These are phyloP conservation scores for Smutsia gigantea DNA, from an alignment of 2,797 vertebrate species.

Conservation along the genomic window DNA sequence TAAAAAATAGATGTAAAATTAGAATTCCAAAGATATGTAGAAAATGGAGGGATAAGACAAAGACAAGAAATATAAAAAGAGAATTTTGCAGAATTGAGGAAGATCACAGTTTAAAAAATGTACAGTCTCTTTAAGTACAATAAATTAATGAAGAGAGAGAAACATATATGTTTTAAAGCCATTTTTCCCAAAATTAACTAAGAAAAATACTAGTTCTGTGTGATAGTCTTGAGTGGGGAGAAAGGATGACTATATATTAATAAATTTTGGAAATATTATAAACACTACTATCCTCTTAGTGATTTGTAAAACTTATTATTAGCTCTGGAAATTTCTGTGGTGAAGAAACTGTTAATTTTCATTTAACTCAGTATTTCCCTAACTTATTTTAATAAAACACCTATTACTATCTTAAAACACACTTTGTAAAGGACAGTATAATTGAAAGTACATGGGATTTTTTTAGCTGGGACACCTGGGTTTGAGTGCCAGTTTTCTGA, in stretches of 20 bases:
- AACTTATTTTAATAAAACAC: background rate
- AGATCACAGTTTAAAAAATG: background rate
- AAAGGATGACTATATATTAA: background rate
- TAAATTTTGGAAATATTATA: background rate
- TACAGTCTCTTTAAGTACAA: background rate
- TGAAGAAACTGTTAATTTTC: constrained; percentile 22
- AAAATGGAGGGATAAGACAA: background rate
- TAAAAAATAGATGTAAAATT: background rate
- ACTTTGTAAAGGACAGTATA: background rate
- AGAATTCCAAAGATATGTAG: background rate
- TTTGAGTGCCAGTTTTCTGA: background rate
- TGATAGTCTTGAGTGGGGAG: background rate
- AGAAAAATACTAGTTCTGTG: background rate
- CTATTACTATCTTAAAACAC: background rate
- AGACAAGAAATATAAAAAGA: background rate
- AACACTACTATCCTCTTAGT: background rate
- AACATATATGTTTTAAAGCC: background rate
- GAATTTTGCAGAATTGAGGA: background rate
- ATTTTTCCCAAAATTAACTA: background rate
- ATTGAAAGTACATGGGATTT: background rate
- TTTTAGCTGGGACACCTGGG: background rate
- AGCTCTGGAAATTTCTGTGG: background rate
- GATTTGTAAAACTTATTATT: background rate
- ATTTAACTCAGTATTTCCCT: background rate
- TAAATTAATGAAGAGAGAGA: background rate